Percentiles rank a stretch among this genome's conserved stretches.
phyloP scores from a whole-genome alignment of 2,113 vertebrate genomes.

The Rhabdornis inornatus region DNA sequence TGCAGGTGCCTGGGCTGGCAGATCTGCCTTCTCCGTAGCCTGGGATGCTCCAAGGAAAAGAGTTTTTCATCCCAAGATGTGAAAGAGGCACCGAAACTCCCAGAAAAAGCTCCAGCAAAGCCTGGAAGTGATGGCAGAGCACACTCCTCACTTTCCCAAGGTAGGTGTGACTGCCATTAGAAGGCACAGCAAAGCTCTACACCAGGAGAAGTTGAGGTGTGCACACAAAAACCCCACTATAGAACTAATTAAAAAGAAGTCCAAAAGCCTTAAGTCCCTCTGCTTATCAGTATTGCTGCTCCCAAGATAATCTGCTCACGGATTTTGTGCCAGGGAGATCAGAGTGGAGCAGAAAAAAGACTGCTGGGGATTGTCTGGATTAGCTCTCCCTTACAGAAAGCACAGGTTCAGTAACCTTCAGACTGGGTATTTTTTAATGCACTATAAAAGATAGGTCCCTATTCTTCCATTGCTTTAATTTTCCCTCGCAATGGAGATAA shows the following conservation, averaged over 20 bases:
- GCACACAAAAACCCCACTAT: background rate
- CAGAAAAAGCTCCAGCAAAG: background rate
- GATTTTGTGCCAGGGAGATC: slow-evolving; percentile 60
- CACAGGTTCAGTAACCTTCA: slow-evolving; percentile 57
- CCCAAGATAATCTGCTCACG: slow-evolving; percentile 62
- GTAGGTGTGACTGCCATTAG: background rate
- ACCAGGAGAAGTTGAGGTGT: background rate
- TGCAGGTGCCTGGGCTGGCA: background rate
- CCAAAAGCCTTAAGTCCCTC: slow-evolving; percentile 34
- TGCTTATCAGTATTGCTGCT: slow-evolving; percentile 56
- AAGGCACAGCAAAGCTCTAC: background rate
- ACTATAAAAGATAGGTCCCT: slow-evolving; percentile 25
- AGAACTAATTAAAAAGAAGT: slow-evolving; percentile 64
- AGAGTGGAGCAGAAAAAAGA: slow-evolving; percentile 50
- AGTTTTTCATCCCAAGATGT: background rate
- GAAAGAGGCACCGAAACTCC: background rate
- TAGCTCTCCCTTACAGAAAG: slow-evolving; percentile 61
- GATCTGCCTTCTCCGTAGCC: accelerated
- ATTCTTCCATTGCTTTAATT: slow-evolving; percentile 54
- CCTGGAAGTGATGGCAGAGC: accelerated
- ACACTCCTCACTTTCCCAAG: background rate
- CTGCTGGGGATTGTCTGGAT: slow-evolving; percentile 59
- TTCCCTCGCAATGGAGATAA: slow-evolving; percentile 4
- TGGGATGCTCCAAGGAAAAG: background rate
- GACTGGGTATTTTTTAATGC: slow-evolving; percentile 10